Evolutionary conservation across 2,888 invertebrate genomes (phyloP).

Genomic region (Pyrgus malvae): DNA sequence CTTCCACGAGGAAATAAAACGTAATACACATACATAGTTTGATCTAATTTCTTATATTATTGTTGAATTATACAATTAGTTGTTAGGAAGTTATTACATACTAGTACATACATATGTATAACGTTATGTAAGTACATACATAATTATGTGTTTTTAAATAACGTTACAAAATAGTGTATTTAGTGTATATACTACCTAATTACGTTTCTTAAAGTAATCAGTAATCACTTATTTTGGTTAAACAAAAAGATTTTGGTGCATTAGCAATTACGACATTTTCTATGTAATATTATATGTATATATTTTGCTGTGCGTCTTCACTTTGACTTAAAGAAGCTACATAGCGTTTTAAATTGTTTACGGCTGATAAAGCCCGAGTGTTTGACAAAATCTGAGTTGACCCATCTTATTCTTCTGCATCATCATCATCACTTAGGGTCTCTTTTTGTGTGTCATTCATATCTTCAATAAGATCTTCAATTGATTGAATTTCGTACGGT

Average conservation of each 20-base stretch:
- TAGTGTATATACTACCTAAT: no score
- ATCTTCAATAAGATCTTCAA: conserved; percentile 30
- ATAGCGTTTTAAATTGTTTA: conserved; percentile 30
- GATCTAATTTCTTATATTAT: no score
- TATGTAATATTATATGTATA: conserved; percentile 29
- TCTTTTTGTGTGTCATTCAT: conserved; percentile 32
- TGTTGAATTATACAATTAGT: no score
- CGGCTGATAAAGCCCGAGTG: conserved; percentile 30
- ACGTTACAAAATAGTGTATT: no score
- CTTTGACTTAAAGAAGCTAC: conserved; percentile 33
- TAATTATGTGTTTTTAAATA: no score
- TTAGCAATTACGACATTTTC: conserved; percentile 27
- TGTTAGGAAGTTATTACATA: no score
- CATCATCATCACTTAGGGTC: conserved; percentile 23
- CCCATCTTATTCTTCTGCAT: conserved; percentile 31
- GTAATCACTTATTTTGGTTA: conserved; percentile 21
- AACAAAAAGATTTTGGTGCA: conserved; percentile 21
- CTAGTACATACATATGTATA: no score
- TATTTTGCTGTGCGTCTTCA: conserved; percentile 32
- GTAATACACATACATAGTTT: no score
- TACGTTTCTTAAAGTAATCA: neutral
- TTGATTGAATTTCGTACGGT: neutral
- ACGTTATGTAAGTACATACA: no score
- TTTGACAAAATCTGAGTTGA: conserved; percentile 34
- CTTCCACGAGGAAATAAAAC: no score